Base-by-base conservation (phyloP, 2,113 vertebrate species). In the Butorides virescens region DNA sequence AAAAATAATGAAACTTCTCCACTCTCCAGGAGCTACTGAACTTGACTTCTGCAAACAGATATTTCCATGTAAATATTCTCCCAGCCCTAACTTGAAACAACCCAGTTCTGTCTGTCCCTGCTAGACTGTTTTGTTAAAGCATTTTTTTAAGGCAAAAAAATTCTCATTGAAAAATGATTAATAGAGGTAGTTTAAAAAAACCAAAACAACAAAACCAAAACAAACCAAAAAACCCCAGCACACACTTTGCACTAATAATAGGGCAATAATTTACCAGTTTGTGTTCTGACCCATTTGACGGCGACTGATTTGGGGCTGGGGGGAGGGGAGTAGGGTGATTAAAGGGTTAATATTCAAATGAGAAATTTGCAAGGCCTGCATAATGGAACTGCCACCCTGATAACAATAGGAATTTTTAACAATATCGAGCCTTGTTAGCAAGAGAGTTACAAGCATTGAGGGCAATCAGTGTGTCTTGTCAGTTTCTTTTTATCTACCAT, bases 391-490 rank as follows among this genome's bases (percentile, higher is more conserved):
- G 98, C 98, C 98, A 99, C 98, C 97, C 98, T 98, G 99, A 98
- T 99, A 99, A 99, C 99, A 98, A 99, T 99, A 98, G 98, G 98
- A 98, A 99, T 99, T 99, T 99, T 99, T 98, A 98, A 99, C 99
- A 99, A 99, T 99, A 99, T 99, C 98, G 98, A 99, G 98, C 98
- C 99, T 99, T 99, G 99, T 99, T 99, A 99, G 99, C 98, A 98
- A 98, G 97, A 98, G 98, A 98, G 98, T 98, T 98, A 99, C 98
- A 99, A 98, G 99, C 98, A 98, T 98, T 99, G 98, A 99, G 99
- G 99, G 99, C 98, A 99, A 99, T 99, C 98, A 99, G 98, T 98
- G 99, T 98, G 99, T 98, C 99, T 99, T 99, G 99, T 99, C 98
- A 99, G 98, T 98, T 98, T 98, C 99, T 99, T 99, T 99, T 99